A percentile compares a stretch with the other conserved stretches of the same genome.
phyloP scores from a whole-genome alignment of 2,113 vertebrate genomes.

The Holacanthus passer region DNA sequence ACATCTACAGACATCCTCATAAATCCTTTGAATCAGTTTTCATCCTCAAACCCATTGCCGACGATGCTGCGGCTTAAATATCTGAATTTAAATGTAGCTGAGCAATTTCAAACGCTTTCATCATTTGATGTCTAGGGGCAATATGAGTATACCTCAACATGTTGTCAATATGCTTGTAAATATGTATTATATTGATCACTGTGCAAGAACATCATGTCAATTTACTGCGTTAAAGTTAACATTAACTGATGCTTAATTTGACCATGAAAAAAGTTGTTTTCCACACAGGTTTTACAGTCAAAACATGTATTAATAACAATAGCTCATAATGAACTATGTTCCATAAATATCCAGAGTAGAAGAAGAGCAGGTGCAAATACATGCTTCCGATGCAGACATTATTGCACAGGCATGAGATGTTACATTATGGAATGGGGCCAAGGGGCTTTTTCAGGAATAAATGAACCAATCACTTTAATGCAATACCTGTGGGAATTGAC shows the following conservation, averaged over 20 bases:
- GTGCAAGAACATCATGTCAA: not conserved
- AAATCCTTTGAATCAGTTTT: conserved; percentile 52
- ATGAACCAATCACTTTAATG: conserved; percentile 58
- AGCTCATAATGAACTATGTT: not conserved
- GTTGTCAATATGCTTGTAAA: conserved; percentile 49
- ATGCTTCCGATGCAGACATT: conserved; percentile 5
- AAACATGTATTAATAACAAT: not conserved
- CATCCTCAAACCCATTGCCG: conserved; percentile 17
- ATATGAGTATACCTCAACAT: not conserved
- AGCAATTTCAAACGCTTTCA: conserved; percentile 59
- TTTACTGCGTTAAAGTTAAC: conserved; percentile 10
- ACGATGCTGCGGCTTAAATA: conserved; percentile 29
- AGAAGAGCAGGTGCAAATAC: not conserved
- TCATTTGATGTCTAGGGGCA: conserved; percentile 55
- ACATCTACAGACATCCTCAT: conserved; percentile 29
- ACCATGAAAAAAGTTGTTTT: not conserved
- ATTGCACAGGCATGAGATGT: conserved; percentile 27
- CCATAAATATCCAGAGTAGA: not conserved
- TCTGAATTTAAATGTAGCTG: conserved; percentile 20
- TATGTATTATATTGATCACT: conserved; percentile 46
- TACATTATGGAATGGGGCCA: conserved; percentile 41
- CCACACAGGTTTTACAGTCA: not conserved
- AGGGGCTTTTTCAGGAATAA: conserved; percentile 46
- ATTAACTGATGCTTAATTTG: not conserved
- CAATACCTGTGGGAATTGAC: conserved; percentile 57